Base-by-base conservation (phyloP, 2,888 invertebrate species). In the Magallana nippona region DNA sequence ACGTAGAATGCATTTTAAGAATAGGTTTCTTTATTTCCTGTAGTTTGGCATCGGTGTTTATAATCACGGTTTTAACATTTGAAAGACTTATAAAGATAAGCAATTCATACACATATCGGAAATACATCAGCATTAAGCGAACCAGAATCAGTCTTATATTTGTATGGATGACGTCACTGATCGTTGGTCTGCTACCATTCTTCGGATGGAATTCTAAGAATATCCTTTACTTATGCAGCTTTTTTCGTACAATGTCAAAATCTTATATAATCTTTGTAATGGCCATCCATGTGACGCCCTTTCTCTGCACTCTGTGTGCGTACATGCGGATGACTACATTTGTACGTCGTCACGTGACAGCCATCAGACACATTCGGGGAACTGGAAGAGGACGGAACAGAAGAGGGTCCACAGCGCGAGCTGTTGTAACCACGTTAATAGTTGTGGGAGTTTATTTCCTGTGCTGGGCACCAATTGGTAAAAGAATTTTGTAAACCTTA, bases 141-240 rank as follows among this genome's bases (percentile, higher is more conserved):
- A 79, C 83, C 2, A 79, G 62, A 22, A 44, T 81, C n/a, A 22
- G 62, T 5, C 81, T 79, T 15, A 57, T 55, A 2, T 19, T 63
- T 0, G 55, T 84, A 2, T 87, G 87, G 87, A 78, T 79, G n/a
- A 1, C 62, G 13, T 83, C 85, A 13, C 17, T 84, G 10, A 58
- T 81, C 10, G 58, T 85, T 57, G 87, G 87, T 3, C 17, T 79
- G 22, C 79, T 85, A 22, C 87, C 87, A 1, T 86, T 86, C 58
- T 84, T 87, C 58, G 87, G 87, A 10, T 87, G 87, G 87, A 86
- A 82, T 55, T 84, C 87, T 2, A 77, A 58, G 71, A 71, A 87
- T 63, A 32, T 83, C 55, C 81, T 71, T 15, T 60, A 83, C 58
- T 82, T 87, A 13, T 87, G 87, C 63, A 83, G 83, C 55, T 85